Evolutionary conservation across 2,797 vertebrate species (phyloP), one percentile per base, ranked within the genome.

Genomic region (Hydrolagus colliei): DNA sequence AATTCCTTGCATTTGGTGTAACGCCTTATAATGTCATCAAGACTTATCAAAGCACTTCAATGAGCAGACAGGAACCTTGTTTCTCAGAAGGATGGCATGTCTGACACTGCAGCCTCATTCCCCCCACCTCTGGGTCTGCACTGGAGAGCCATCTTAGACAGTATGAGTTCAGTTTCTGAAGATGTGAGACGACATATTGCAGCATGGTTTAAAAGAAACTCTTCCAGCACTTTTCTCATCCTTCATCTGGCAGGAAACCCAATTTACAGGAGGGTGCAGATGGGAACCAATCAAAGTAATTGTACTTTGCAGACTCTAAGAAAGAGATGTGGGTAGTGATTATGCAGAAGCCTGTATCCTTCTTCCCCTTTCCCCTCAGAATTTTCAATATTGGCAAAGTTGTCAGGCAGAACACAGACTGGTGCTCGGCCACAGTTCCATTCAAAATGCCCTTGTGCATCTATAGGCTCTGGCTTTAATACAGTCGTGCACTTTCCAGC

Each of bases 391-490:
- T 84, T 84, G 79, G 65, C 32, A 68, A 14, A 32, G 10, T 22
- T 68, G 71, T 67, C 20, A 84, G 79, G 14, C 71, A 35, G 27
- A 20, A 71, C 79, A 41, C 79, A 84, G 20, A 32, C 41, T 52
- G 6, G 32, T n/a, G 41, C 27, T 32, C 32, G 68, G 79, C 79
- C 79, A 68, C 65, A 84, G 79, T 13, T 41, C 52, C 65, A 63
- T 67, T 84, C 32, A 63, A 68, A 72, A 71, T 82, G 79, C 32
- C 35, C 20, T 13, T 65, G 35, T n/a, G 65, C 79, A 84, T 84
- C 79, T 71, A 84, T 84, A 84, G 27, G 52, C 71, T 84, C 67
- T 52, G 65, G 63, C 65, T 84, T 71, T 84, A 67, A 68, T 84
- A 84, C 67, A 63, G 71, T 35, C 62, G n/a, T 52, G 41, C 20